Evolutionary conservation across 2,888 invertebrate genomes (phyloP).

Genomic region (Pristionchus entomophagus): DNA sequence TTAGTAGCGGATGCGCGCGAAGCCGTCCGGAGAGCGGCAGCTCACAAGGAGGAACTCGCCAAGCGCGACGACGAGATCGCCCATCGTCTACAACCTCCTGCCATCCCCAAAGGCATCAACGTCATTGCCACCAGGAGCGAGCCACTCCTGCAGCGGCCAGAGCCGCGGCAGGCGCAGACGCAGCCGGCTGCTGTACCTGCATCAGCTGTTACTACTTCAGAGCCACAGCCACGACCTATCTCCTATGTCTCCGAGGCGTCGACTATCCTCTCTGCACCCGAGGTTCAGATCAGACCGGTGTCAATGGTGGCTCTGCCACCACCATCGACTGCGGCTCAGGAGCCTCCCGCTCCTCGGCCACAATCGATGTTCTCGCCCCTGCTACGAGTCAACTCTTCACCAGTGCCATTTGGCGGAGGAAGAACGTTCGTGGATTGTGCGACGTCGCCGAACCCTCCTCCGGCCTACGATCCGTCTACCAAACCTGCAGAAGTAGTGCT

Average conservation of each 20-base stretch:
- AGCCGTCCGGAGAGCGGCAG: constrained; percentile 16
- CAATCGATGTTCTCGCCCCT: not conserved
- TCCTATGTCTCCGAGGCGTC: constrained; percentile 41
- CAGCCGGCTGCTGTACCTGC: not conserved
- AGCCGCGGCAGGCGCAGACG: no score
- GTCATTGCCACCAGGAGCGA: constrained; percentile 24
- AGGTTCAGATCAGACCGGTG: not conserved
- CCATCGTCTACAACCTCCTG: constrained; percentile 11
- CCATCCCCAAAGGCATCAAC: constrained; percentile 42
- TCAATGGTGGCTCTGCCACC: constrained; percentile 1
- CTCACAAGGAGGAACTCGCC: constrained; percentile 26
- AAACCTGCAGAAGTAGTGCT: constrained; percentile 16
- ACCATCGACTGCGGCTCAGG: not conserved
- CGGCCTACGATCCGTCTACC: constrained; percentile 38
- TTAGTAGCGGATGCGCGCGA: constrained; percentile 27
- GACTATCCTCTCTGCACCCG: constrained; percentile 25
- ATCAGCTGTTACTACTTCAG: not conserved
- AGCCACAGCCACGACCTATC: constrained; percentile 5
- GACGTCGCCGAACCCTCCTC: constrained; percentile 41
- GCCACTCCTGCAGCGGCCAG: not conserved
- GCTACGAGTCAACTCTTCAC: not conserved
- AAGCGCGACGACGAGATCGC: not conserved
- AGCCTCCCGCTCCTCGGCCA: not conserved
- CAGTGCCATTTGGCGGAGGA: constrained; percentile 28
- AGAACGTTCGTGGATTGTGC: not conserved